Conservation (phyloP, 1,140 invertebrate genomes). For the Branchinecta lindahli region DNA sequence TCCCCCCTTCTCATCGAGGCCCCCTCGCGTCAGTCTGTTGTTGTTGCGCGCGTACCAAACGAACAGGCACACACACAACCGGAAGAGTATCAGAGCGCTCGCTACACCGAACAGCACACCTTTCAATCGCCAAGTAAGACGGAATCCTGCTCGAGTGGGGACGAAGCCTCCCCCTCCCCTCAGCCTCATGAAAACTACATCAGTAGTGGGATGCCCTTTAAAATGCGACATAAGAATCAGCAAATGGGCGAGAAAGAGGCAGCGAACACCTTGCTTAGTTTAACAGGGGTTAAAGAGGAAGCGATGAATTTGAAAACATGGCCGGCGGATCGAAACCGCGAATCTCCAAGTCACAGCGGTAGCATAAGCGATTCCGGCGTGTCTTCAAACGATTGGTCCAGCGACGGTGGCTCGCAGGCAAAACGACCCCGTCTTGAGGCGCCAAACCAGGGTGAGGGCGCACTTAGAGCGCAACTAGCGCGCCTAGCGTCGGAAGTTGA, state of each 20-base stretch:
- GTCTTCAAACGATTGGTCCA: neutral
- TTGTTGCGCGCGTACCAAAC: neutral
- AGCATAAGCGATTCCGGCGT: slow-evolving; percentile 3
- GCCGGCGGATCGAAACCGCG: slow-evolving; percentile 6
- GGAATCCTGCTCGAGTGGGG: neutral
- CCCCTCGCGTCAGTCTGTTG: neutral
- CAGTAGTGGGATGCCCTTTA: slow-evolving; percentile 56
- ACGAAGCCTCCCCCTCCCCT: slow-evolving; percentile 16
- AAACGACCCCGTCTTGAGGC: slow-evolving; percentile 34
- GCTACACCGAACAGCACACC: neutral
- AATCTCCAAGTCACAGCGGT: neutral
- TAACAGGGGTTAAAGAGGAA: slow-evolving; percentile 53
- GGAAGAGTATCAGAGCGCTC: slow-evolving; percentile 13
- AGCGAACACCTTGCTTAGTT: slow-evolving; percentile 50
- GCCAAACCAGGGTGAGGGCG: slow-evolving; percentile 37
- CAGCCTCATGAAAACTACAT: slow-evolving; percentile 29
- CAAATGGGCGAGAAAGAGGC: slow-evolving; percentile 64
- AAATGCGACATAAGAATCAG: slow-evolving; percentile 79
- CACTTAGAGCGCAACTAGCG: slow-evolving; percentile 68
- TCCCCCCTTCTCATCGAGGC: slow-evolving; percentile 4
- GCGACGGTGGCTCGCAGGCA: neutral
- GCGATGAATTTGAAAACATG: slow-evolving; percentile 26
- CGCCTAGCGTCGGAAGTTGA: slow-evolving; percentile 78
- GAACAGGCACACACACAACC: slow-evolving; percentile 20
- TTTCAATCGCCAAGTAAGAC: slow-evolving; percentile 26